A percentile compares a stretch with the other conserved stretches of the same genome.
phyloP scores from a whole-genome alignment of 2,797 vertebrate species.

The Paratrypauchen microcephalus region DNA sequence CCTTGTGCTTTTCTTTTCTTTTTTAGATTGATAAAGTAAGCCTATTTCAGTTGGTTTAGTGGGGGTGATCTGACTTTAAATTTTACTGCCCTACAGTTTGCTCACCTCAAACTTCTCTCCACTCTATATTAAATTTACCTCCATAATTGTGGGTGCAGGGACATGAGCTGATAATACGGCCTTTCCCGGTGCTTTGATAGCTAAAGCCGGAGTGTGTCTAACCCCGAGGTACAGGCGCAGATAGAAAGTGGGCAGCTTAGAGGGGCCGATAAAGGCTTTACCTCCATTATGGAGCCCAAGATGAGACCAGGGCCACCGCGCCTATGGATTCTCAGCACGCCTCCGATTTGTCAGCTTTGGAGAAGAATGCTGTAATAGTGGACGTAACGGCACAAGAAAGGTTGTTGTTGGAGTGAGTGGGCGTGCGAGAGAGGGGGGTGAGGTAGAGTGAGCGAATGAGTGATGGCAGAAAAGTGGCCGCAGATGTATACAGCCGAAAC shows the following conservation, averaged over 20 bases:
- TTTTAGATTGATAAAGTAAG: not conserved
- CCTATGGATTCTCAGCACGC: slow-evolving; percentile 58
- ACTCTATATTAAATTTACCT: slow-evolving; percentile 25
- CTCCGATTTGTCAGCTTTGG: slow-evolving; percentile 65
- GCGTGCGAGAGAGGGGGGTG: slow-evolving; percentile 35
- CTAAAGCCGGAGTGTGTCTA: slow-evolving; percentile 47
- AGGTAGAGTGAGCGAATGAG: slow-evolving; percentile 58
- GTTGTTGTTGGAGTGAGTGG: slow-evolving; percentile 40
- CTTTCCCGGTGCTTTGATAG: slow-evolving; percentile 38
- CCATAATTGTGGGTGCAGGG: slow-evolving; percentile 54
- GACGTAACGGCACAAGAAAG: slow-evolving; percentile 62
- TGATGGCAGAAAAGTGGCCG: slow-evolving; percentile 70
- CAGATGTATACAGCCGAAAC: slow-evolving; percentile 64
- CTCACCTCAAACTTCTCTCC: slow-evolving; percentile 3
- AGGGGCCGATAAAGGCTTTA: slow-evolving; percentile 60
- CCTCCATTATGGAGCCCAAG: slow-evolving; percentile 56
- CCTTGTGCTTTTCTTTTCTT: not conserved
- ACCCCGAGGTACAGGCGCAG: slow-evolving; percentile 34
- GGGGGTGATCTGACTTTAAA: not conserved
- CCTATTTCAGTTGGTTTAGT: not conserved
- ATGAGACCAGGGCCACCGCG: slow-evolving; percentile 30
- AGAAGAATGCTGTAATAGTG: slow-evolving; percentile 69
- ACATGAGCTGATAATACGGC: slow-evolving; percentile 58
- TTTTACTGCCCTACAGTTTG: not conserved
- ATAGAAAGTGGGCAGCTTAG: slow-evolving; percentile 32